Base-by-base conservation (phyloP, 2,797 vertebrate genomes). In the Zalophus californianus region DNA sequence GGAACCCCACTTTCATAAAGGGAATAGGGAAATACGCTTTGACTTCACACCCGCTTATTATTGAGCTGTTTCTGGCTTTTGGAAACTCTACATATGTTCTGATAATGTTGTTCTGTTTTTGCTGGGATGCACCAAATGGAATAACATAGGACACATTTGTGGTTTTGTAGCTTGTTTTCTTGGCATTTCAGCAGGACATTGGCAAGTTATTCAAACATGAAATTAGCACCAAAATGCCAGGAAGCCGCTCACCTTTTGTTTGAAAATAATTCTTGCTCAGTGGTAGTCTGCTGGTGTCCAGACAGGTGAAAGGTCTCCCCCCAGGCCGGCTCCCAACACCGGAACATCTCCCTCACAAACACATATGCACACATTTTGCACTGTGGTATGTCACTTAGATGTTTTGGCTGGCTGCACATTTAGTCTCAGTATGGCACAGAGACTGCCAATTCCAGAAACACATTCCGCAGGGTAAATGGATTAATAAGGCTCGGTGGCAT, bases 381-480 rank as follows among this genome's bases (percentile, higher is more conserved):
- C 97, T 93, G 97, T 94, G 2, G 0, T 35, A 86, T 82, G 4
- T 32, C 95, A 96, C 94, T 96, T 92, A 96, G 91, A 96, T 75
- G 85, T 93, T 97, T 98, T 97, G 96, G 68, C 72, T 97, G 95
- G 92, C 93, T 97, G 92, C 93, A 27, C 77, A 94, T 86, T 77
- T 79, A 54, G 94, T 97, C 96, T 98, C 95, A 91, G 94, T 97
- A 95, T 68, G 97, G 90, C 66, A 97, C 91, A 92, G 62, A 96
- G 96, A 94, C 23, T 95, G 97, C 86, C 97, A 98, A 98, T 97
- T 98, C 94, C 95, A 87, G 88, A 90, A 98, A 95, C 97, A 97
- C 1, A 1, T 87, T 97, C 72, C 80, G 18, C 25, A 68, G 88
- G 87, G 96, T 87, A 97, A 98, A 97, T 62, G 58, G 98, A 97